A percentile compares a stretch with the other conserved stretches of the same genome.
Conservation (phyloP, 2,797 vertebrate genomes). For the Erpetoichthys calabaricus region DNA sequence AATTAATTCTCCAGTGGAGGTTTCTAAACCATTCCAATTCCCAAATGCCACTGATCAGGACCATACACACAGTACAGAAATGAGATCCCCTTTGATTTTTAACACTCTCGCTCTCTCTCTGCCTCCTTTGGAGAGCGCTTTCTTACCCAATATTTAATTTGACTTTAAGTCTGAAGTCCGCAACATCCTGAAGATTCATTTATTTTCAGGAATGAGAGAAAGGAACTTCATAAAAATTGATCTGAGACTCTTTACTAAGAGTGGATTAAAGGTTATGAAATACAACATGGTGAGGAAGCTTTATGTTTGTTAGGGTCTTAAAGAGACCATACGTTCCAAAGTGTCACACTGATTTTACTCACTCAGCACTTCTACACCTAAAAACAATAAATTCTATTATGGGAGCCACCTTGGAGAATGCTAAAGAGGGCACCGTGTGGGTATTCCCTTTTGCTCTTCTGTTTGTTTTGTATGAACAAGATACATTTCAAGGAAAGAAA, state of each 20-base stretch:
- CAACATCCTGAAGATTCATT: slow-evolving; percentile 27
- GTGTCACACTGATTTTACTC: too few relatives aligned
- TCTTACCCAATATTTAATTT: slow-evolving; percentile 27
- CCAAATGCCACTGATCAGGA: slow-evolving; percentile 35
- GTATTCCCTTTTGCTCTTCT: too few relatives aligned
- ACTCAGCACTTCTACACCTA: too few relatives aligned
- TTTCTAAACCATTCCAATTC: slow-evolving; percentile 47
- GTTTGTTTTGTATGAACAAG: too few relatives aligned
- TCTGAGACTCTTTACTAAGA: slow-evolving; percentile 3
- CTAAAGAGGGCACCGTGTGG: too few relatives aligned
- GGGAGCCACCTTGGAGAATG: too few relatives aligned
- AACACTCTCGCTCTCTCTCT: slow-evolving; percentile 12
- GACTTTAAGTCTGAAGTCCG: slow-evolving; percentile 10
- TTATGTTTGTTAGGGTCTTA: too few relatives aligned
- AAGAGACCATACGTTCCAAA: too few relatives aligned
- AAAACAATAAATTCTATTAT: too few relatives aligned
- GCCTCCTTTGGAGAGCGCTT: neutral
- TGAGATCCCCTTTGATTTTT: slow-evolving; percentile 34
- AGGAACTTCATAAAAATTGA: slow-evolving; percentile 9
- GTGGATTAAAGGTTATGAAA: slow-evolving; percentile 4
- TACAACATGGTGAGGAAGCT: neutral
- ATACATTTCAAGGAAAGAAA: too few relatives aligned
- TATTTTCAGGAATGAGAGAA: slow-evolving; percentile 7
- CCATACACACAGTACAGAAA: slow-evolving; percentile 33
- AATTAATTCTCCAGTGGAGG: slow-evolving; percentile 78